phyloP scores from a whole-genome alignment of 2,113 vertebrate genomes.

The Epinephelus moara region DNA sequence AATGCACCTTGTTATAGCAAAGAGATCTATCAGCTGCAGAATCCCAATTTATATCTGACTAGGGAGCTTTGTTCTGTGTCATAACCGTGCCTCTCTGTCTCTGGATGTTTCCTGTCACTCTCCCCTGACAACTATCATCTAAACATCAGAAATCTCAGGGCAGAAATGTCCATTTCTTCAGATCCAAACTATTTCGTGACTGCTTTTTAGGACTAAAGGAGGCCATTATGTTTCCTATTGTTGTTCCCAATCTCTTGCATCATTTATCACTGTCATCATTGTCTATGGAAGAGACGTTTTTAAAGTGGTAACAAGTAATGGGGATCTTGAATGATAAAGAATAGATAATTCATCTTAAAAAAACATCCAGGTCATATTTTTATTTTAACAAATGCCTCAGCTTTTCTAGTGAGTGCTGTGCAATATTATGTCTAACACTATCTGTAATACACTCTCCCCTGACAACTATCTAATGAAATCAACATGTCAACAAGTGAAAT shows the following conservation, averaged over 20 bases:
- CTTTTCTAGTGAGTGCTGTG: background rate
- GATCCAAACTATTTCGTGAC: background rate
- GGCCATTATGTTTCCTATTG: background rate
- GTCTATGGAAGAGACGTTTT: too few relatives aligned
- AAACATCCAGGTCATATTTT: background rate
- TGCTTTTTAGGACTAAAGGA: background rate
- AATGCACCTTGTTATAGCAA: background rate
- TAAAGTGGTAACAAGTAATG: too few relatives aligned
- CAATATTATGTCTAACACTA: background rate
- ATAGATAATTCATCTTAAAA: background rate
- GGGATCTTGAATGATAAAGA: background rate
- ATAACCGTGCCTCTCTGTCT: background rate
- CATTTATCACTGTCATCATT: background rate
- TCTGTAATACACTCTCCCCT: background rate
- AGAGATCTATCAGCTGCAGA: background rate
- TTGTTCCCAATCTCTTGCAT: background rate
- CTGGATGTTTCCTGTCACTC: background rate
- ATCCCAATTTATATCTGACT: background rate
- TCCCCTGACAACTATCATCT: background rate
- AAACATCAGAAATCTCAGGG: background rate
- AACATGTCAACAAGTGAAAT: background rate
- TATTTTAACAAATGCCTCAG: background rate
- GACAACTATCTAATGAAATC: background rate
- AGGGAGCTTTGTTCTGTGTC: conserved; percentile 11
- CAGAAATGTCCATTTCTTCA: background rate